A percentile compares a stretch with the other conserved stretches of the same genome.
Evolutionary conservation across 2,797 vertebrate genomes (phyloP).

Genomic region (Danio kyathit): DNA sequence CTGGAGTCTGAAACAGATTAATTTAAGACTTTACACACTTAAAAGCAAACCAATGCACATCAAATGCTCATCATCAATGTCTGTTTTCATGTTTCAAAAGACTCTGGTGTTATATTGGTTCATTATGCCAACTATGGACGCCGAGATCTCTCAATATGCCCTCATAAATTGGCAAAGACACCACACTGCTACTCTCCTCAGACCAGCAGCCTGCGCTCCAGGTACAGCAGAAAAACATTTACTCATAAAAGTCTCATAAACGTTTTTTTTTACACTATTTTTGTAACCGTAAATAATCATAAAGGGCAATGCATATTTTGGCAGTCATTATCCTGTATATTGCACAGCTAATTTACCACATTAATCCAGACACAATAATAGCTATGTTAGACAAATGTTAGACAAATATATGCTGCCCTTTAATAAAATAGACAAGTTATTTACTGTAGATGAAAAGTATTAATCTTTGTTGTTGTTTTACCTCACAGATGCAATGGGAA

Average conservation of each 20-base stretch:
- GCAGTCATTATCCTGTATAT: too few species aligned
- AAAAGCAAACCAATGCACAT: too few species aligned
- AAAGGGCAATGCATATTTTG: too few species aligned
- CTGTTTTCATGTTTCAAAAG: conserved; percentile 13
- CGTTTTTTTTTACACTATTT: too few species aligned
- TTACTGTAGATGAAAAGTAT: not conserved
- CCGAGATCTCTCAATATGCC: conserved; percentile 14
- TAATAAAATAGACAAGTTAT: not conserved
- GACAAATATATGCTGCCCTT: not conserved
- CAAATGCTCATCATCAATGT: too few species aligned
- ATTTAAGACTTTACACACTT: too few species aligned
- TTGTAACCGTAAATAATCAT: too few species aligned
- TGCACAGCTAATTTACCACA: not conserved
- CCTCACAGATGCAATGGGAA: not conserved
- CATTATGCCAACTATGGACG: conserved; percentile 39
- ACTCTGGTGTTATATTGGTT: not conserved
- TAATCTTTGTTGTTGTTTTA: not conserved
- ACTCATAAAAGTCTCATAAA: too few species aligned
- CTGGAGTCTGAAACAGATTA: too few species aligned
- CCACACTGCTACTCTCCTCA: conserved; percentile 21
- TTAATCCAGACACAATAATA: too few species aligned
- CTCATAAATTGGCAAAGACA: not conserved
- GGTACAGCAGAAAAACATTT: conserved; percentile 4
- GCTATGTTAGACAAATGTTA: too few species aligned
- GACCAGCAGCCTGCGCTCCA: conserved; percentile 22